These are phyloP conservation scores for Athalia rosae DNA, from an alignment of 2,888 invertebrate species.

Conservation along the genomic window DNA sequence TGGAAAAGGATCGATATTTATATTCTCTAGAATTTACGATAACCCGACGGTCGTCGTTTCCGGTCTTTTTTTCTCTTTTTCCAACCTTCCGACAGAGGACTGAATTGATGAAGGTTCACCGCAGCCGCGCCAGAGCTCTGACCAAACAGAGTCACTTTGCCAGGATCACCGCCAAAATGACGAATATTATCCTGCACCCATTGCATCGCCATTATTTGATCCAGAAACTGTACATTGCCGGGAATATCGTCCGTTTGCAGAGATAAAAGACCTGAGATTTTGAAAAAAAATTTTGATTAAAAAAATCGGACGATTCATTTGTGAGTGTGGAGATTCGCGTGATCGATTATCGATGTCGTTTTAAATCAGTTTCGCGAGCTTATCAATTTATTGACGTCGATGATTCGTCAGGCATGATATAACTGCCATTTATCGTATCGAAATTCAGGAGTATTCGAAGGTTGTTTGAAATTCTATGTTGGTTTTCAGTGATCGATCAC, in stretches of 20 bases:
- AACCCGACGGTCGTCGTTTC: no score
- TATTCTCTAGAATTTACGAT: no score
- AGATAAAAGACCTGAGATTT: constrained; percentile 74
- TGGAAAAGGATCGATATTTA: constrained; percentile 52
- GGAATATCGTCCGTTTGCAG: constrained; percentile 74
- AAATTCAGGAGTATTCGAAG: no score
- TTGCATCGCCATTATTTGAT: constrained; percentile 74
- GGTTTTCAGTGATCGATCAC: no score
- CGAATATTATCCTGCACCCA: constrained; percentile 76
- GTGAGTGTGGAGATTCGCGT: background rate
- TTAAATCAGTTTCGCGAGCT: no score
- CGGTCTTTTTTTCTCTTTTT: no score
- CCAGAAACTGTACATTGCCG: constrained; percentile 76
- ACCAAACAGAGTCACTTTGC: constrained; percentile 75
- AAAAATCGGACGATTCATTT: background rate
- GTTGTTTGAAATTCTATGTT: no score
- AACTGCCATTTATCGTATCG: no score
- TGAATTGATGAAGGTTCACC: constrained; percentile 72
- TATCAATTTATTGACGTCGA: no score
- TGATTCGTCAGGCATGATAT: no score
- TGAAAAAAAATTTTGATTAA: no score
- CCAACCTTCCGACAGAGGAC: constrained; percentile 66
- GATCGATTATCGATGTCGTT: no score
- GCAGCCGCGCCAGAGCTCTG: constrained; percentile 76
- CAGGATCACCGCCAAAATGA: constrained; percentile 75